A percentile compares a stretch with the other conserved stretches of the same genome.
phyloP scores from a whole-genome alignment of 2,113 vertebrate genomes.

The Lampris megalopsis region DNA sequence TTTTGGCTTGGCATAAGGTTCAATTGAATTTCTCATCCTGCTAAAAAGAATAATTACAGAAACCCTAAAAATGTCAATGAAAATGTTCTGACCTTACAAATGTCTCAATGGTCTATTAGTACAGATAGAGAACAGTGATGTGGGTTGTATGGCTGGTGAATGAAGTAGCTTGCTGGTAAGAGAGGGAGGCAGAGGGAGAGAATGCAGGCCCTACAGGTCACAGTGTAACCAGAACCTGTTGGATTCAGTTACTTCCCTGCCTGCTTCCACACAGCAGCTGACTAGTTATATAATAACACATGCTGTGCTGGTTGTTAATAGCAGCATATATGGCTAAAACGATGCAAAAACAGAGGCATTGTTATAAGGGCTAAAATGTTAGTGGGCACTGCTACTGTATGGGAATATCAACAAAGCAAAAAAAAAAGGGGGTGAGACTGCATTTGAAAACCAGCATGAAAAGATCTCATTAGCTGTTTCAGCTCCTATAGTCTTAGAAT shows the following conservation, averaged over 20 bases:
- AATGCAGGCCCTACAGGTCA: constrained; percentile 59
- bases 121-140: constrained; percentile 20
- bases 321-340: constrained; percentile 23
- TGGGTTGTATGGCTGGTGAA: constrained; percentile 47
- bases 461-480: neutral
- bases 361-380: neutral
- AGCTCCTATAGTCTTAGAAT: neutral
- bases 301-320: constrained; percentile 51
- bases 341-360: constrained; percentile 9
- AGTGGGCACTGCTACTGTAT: neutral
- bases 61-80: constrained; percentile 31
- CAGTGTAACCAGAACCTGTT: constrained; percentile 69
- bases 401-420: neutral
- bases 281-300: constrained; percentile 73
- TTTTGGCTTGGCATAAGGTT: neutral
- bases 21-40: neutral
- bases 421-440: neutral
- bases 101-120: constrained; percentile 49
- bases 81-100: constrained; percentile 26
- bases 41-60: constrained; percentile 28
- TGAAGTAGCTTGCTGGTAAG: constrained; percentile 50
- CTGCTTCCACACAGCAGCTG: constrained; percentile 47
- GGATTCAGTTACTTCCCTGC: constrained; percentile 70
- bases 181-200: constrained; percentile 40
- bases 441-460: neutral